These are phyloP conservation scores for Montipora sp. DNA, from an alignment of 64 coral and sea anemone genomes.

Conservation along the genomic window DNA sequence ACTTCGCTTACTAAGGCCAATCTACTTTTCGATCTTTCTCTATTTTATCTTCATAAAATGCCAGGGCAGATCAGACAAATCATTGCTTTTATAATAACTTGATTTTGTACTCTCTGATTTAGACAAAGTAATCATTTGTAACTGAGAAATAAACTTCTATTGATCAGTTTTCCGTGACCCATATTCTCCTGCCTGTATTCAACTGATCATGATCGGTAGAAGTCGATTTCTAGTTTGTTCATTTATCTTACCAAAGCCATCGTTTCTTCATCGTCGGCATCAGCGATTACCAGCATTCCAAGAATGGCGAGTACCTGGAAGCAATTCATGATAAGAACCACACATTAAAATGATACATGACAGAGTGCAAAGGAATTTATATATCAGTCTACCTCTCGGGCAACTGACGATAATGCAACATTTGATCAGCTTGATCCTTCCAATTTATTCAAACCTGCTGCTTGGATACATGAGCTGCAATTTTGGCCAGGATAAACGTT, in stretches of 20 bases:
- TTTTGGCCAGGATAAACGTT: no score
- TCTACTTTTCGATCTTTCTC: no score
- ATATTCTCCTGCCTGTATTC: background rate
- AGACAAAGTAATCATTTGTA: background rate
- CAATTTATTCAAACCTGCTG: no score
- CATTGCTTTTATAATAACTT: background rate
- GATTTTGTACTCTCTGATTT: background rate
- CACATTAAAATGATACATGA: no score
- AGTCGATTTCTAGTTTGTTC: background rate
- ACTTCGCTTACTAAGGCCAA: no score
- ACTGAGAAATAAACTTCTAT: background rate
- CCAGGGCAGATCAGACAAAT: background rate
- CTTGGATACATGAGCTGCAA: no score
- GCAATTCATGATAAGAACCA: background rate
- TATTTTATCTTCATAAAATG: no score
- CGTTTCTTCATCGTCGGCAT: constrained; percentile 33
- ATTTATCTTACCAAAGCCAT: constrained; percentile 43
- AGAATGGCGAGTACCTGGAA: background rate
- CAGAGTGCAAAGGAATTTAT: no score
- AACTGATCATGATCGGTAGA: background rate
- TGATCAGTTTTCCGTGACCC: background rate
- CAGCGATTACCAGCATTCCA: background rate
- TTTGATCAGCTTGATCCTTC: no score
- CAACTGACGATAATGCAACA: no score
- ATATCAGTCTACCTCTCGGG: no score